Base-by-base conservation (phyloP, 2,888 invertebrate species). In the Drosophila flavopinicola region DNA sequence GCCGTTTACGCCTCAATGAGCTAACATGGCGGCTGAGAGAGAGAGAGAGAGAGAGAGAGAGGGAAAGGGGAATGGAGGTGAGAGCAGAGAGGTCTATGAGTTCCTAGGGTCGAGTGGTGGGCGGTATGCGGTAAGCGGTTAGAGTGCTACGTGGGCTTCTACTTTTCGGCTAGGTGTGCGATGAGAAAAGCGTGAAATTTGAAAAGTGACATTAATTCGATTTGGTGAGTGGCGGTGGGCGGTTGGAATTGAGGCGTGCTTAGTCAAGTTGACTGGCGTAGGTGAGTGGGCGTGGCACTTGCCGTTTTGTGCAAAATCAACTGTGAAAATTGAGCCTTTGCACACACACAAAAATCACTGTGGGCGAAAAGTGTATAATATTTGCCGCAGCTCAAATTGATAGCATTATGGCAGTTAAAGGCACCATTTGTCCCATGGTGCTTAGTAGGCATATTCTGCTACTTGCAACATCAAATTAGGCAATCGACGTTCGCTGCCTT, bases 191-290 rank as follows among this genome's bases (percentile, higher is more conserved):
- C 66, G 78, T 78, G 68, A 85, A 77, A 83, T 79, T 85, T 79
- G 67, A 79, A 85, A 85, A 71, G 71, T 78, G 83, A 70, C 78
- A 69, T 60, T 83, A 85, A 83, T 83, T 79, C 80, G 80, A 80
- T 83, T 79, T 72, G 51, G 47, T 6, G 25, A 65, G 47, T 20
- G 51, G 41, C 53, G 52, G n/a, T 32, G 29, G 27, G 27, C n/a
- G 65, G 58, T 48, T 37, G n/a, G 37, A 41, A 29, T 35, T 35
- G 37, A 52, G 51, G 47, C 17, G 23, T 30, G 45, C 42, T 51
- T 49, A 56, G 32, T 52, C 49, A 39, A 49, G 54, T 49, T 54
- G 66, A 29, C 30, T 35, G 32, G 35, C 13, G 30, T 33, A 24
- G 35, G 6, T 23, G 20, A 17, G 13, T 5, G 20, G 37, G 39